Evolutionary conservation across 2,888 invertebrate species (phyloP), one percentile per base, ranked within the genome.

Genomic region (Drosophila silvestris): DNA sequence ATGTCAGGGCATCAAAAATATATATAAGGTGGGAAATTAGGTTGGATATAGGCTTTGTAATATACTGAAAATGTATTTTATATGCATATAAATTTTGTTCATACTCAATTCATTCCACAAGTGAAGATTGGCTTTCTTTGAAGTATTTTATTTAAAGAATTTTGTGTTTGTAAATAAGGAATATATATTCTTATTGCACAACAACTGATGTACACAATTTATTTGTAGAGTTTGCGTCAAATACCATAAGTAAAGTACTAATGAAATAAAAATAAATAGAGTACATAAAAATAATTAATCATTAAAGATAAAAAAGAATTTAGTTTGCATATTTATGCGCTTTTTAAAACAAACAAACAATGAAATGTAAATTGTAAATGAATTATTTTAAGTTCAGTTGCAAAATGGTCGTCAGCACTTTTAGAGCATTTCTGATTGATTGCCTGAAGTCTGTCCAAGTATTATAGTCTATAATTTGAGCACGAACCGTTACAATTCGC

Each of bases 1-100:
- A 30, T 66, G 52, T 41, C 32, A 37, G 5, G 39, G 33, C 28
- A 33, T 19, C 9, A 16, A 19, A 50, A 26, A 28, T 16, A 19
- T 32, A n/a, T 30, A 6, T 16, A 16, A 37, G 33, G 10, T n/a
- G 47, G 35, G n/a, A 35, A 70, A 58, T 70, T 41, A 3, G 30
- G 58, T 26, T 30, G 14, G 9, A 41, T 58, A 35, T 41, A 1
- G 6, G 4, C 14, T 33, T 5, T 5, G 28, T 1, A 28, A 51
- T 19, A 6, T 10, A 19, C 26, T 33, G 28, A 5, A 50, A 50
- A 50, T 14, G 12, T 30, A 30, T 30, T 51, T 51, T 19, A 3
- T 12, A n/a, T 14, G 30, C 6, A 3, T n/a, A 47, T 22, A 22
- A 7, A 5, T 47, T 22, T 16, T 16, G 35, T 35, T 2, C 14